These are phyloP conservation scores for Lordiphosa fenestrarum DNA, from an alignment of 2,888 invertebrate species.

Conservation along the genomic window DNA sequence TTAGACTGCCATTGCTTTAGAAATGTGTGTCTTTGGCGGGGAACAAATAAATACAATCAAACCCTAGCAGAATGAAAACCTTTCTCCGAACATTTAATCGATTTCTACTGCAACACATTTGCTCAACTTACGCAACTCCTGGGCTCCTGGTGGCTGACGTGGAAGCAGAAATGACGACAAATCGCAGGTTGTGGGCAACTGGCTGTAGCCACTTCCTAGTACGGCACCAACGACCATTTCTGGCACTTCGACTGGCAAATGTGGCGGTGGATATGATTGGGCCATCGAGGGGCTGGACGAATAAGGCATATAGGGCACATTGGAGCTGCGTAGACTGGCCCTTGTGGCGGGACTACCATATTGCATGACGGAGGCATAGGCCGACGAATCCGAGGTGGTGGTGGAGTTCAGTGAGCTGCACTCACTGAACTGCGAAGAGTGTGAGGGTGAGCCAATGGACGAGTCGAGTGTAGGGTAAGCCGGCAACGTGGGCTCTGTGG, in stretches of 20 bases:
- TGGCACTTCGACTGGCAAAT: conserved; percentile 64
- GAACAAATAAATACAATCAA: too few relatives aligned
- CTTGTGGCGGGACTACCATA: conserved; percentile 72
- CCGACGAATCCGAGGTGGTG: conserved; percentile 77
- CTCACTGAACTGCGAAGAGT: conserved; percentile 76
- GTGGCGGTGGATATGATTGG: conserved; percentile 78
- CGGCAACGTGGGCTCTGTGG: conserved; percentile 64
- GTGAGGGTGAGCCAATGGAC: conserved; percentile 77
- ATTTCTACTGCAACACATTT: too few relatives aligned
- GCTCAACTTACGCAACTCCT: conserved; percentile 72
- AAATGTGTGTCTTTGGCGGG: too few relatives aligned
- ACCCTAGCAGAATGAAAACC: too few relatives aligned
- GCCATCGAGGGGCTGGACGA: conserved; percentile 76
- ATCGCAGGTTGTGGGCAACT: conserved; percentile 68
- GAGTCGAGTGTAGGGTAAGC: conserved; percentile 69
- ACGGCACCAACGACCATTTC: conserved; percentile 26
- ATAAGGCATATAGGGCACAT: conserved; percentile 77
- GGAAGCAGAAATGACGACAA: conserved; percentile 45
- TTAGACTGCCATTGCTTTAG: too few relatives aligned
- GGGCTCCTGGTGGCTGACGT: conserved; percentile 47
- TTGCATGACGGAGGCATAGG: conserved; percentile 68
- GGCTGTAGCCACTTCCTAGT: conserved; percentile 48
- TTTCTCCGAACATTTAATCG: too few relatives aligned
- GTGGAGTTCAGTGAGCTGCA: conserved; percentile 78
- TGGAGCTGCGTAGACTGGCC: conserved; percentile 65